Evolutionary conservation across 53 echinoderm and acorn worm genomes (phyloP).

Genomic region (Crossaster papposus): DNA sequence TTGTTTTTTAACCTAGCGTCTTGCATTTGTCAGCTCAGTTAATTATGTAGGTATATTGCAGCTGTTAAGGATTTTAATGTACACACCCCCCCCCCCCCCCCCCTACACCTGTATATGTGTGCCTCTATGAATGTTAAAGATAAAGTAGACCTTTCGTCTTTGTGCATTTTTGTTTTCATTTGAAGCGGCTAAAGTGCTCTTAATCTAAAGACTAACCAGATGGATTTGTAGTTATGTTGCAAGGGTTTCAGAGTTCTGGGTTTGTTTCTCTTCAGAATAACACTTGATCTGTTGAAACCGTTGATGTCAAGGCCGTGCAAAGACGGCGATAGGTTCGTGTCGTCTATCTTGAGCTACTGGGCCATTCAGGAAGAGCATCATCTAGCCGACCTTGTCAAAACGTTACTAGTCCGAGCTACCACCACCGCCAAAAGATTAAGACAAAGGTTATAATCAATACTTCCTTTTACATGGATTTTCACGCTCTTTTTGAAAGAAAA

Average conservation of each 20-base stretch:
- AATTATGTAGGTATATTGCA: not conserved
- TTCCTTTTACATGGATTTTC: no score
- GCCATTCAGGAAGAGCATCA: conserved; percentile 90
- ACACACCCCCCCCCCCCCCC: no score
- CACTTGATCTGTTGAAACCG: conserved; percentile 87
- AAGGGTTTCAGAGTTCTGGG: no score
- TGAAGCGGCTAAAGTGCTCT: no score
- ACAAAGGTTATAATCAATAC: conserved; percentile 73
- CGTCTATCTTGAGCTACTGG: conserved; percentile 92
- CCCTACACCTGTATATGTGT: no score
- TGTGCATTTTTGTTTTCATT: no score
- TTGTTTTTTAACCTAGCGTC: not conserved
- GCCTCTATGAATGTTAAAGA: no score
- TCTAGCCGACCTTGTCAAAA: conserved; percentile 88
- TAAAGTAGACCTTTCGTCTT: no score
- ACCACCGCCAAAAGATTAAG: conserved; percentile 84
- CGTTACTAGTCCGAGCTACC: conserved; percentile 75
- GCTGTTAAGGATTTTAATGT: not conserved
- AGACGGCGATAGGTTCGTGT: conserved; percentile 80
- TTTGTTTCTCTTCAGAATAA: conserved; percentile 58
- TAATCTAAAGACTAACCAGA: no score
- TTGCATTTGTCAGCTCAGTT: not conserved
- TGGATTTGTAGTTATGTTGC: no score
- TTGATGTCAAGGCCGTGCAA: conserved; percentile 78
- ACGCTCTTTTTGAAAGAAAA: no score